Percentiles rank a stretch among this genome's conserved stretches.
These are phyloP conservation scores for Lasiurus cinereus DNA, from an alignment of 2,113 vertebrate species.

Conservation along the genomic window DNA sequence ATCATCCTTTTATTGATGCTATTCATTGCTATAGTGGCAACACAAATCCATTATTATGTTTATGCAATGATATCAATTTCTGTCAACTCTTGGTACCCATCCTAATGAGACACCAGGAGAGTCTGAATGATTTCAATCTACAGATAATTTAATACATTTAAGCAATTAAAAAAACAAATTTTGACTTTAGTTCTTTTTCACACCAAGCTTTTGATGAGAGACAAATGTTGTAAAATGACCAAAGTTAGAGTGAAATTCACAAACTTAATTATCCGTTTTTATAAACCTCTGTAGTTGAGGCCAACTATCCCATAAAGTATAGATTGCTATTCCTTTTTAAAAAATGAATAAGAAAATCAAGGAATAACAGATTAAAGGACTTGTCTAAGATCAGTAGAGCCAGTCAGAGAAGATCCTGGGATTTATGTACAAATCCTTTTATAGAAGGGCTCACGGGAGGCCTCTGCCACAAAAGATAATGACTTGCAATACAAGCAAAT, in stretches of 20 bases:
- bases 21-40: conserved; percentile 44
- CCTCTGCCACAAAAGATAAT: conserved; percentile 57
- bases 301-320: background rate
- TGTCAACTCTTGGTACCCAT: background rate
- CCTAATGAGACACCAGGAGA: background rate
- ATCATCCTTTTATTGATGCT: conserved; percentile 32
- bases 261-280: conserved; percentile 37
- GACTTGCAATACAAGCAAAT: conserved; percentile 42
- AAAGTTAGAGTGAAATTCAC: conserved; percentile 50
- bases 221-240: conserved; percentile 30
- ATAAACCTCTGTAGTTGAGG: conserved; percentile 49
- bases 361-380: conserved; percentile 53
- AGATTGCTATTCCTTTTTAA: conserved; percentile 47
- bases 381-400: conserved; percentile 54
- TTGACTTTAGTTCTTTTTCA: background rate
- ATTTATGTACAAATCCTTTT: conserved; percentile 47
- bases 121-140: conserved; percentile 19
- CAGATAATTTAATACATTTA: conserved; percentile 10
- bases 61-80: conserved; percentile 33
- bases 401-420: conserved; percentile 29
- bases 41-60: conserved; percentile 46
- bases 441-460: background rate
- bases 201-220: background rate
- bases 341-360: conserved; percentile 65
- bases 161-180: conserved; percentile 36